Evolutionary conservation across 64 coral and sea anemone species (phyloP).

Genomic region (Anthopleura sola): DNA sequence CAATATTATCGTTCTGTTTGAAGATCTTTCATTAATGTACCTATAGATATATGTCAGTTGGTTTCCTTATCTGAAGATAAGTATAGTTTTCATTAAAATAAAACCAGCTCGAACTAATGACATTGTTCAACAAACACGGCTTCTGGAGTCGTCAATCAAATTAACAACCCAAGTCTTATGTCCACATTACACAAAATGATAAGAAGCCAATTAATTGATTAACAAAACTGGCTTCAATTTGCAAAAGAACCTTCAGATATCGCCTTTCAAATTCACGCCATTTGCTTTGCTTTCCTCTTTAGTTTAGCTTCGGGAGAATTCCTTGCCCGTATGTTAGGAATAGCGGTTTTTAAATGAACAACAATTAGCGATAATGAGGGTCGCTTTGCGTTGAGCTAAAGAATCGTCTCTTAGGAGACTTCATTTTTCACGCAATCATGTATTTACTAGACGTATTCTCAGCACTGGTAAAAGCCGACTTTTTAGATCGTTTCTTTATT

Average conservation of each 20-base stretch:
- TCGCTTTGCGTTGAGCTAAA: not conserved
- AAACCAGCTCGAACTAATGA: not conserved
- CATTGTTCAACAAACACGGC: not conserved
- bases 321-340: not conserved
- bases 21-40: not conserved
- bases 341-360: not conserved
- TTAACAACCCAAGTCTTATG: not conserved
- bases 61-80: not conserved
- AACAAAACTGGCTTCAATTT: not conserved
- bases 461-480: not conserved
- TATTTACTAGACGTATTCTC: not conserved
- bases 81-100: not conserved
- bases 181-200: not conserved
- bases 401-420: not conserved
- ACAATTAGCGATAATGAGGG: not conserved
- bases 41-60: not conserved
- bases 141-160: not conserved
- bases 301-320: not conserved
- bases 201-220: slow-evolving; percentile 2
- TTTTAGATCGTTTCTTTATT: slow-evolving; percentile 1
- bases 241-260: not conserved
- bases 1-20: not conserved
- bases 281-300: not conserved
- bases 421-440: slow-evolving; percentile 1
- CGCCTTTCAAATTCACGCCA: not conserved